Evolutionary conservation across 2,888 invertebrate species (phyloP), one percentile per base, ranked within the genome.

Genomic region (Aspidiotus rigidus): DNA sequence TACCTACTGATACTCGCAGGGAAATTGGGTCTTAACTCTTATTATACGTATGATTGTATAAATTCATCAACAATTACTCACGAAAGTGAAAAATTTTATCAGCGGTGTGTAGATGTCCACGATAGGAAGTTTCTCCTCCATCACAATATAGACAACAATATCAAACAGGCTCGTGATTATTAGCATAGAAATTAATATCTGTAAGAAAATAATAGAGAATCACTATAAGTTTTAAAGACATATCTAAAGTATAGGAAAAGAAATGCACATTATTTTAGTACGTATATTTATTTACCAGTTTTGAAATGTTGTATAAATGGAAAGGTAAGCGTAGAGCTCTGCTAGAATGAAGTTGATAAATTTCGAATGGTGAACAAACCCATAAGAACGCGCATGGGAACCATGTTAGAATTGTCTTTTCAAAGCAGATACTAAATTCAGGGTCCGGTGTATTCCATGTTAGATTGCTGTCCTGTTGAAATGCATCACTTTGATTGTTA

Each of bases 341-440:
- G 78, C 90, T 90, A 75, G 84, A 83, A 73, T 86, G 77, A 73
- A 90, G 84, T 76, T 90, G 90, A 77, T 83, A 89, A 71, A 85
- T 81, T 76, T 93, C 93, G 73, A 93, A 80, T 53, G 86, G 80
- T 7, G 88, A 81, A 74, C 89, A 85, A 0, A 85, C 73, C 91
- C 92, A 93, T 15, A 93, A 80, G 78, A 90, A 92, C 63, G 83
- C 81, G 78, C 93, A 92, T 0, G 97, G 96, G 49, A 85, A 79
- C 95, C 96, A 97, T 63, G 93, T 83, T 42, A 97, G 79, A 0
- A 90, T 86, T 0, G 96, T 95, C 77, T 89, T 88, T 79, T 95
- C 89, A 79, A 97, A 95, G 79, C 97, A 98, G 77, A 83, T 83
- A 72, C 95, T 91, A 73, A 97, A 82, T 77, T 92, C 88, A 44